Percentiles rank a stretch among this genome's conserved stretches.
These are phyloP conservation scores for Candoia aspera DNA, from an alignment of 2,113 vertebrate genomes.

Conservation along the genomic window DNA sequence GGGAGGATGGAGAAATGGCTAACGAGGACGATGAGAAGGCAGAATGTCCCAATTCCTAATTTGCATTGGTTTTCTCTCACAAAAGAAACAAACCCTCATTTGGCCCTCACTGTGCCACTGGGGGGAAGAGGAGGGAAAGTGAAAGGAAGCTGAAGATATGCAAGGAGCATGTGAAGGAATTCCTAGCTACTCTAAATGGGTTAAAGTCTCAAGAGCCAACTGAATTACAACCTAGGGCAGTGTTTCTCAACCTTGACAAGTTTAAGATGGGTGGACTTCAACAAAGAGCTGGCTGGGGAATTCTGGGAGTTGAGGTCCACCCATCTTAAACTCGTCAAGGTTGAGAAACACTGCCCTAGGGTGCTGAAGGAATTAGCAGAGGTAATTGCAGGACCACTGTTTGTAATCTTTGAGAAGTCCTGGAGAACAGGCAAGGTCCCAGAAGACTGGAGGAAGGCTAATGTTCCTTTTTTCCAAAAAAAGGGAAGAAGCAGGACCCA, in stretches of 20 bases:
- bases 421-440: not conserved
- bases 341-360: not conserved
- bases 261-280: too few relatives aligned
- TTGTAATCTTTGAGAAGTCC: not conserved
- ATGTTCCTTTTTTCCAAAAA: not conserved
- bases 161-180: not conserved
- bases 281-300: too few relatives aligned
- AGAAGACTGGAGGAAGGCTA: not conserved
- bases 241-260: too few relatives aligned
- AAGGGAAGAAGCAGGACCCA: not conserved
- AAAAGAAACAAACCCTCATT: not conserved
- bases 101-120: not conserved
- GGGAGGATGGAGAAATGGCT: not conserved
- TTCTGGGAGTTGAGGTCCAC: too few relatives aligned
- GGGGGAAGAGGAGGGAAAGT: not conserved
- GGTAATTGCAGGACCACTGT: not conserved
- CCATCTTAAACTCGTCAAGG: too few relatives aligned
- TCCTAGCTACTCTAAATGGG: not conserved
- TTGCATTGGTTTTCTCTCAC: not conserved
- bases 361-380: not conserved
- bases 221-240: not conserved
- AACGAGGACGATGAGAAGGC: not conserved
- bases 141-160: not conserved
- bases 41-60: not conserved
- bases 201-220: not conserved